Conservation (phyloP, 1,140 invertebrate species). For the Stegodyphus dumicola region DNA sequence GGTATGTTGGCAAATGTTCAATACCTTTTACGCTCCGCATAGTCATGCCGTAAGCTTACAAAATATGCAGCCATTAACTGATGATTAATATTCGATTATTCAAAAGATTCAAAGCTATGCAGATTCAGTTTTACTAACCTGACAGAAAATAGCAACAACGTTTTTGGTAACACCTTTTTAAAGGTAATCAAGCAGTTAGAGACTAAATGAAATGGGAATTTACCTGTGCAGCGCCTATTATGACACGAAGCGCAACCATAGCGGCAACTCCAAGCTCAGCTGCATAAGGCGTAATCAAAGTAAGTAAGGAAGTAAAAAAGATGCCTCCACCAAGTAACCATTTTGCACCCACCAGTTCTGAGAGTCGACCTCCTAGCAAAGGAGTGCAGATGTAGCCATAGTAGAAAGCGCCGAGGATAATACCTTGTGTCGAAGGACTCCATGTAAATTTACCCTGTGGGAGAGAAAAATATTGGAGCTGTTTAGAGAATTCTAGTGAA, state of each 20-base stretch:
- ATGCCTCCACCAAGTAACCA: constrained; percentile 77
- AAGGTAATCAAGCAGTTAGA: no score
- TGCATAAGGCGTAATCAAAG: constrained; percentile 58
- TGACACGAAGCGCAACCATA: constrained; percentile 58
- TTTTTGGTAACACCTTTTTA: no score
- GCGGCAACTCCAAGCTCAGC: constrained; percentile 52
- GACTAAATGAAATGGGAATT: neutral
- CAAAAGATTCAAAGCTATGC: no score
- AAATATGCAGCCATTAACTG: no score
- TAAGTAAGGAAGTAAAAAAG: constrained; percentile 60
- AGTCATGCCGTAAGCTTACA: no score
- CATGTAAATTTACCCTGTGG: constrained; percentile 59
- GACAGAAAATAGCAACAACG: no score
- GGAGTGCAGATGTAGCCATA: constrained; percentile 87
- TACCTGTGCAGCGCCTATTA: constrained; percentile 59
- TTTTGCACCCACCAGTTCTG: constrained; percentile 83
- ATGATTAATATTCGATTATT: no score
- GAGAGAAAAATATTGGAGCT: neutral
- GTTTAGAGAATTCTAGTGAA: no score
- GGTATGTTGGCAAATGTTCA: no score
- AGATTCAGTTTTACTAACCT: no score
- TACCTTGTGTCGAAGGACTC: constrained; percentile 63
- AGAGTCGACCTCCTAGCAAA: constrained; percentile 82
- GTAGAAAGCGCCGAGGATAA: constrained; percentile 88
- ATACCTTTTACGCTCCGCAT: no score